Evolutionary conservation across 1,140 invertebrate species (phyloP).

Genomic region (Asbolus verrucosus): DNA sequence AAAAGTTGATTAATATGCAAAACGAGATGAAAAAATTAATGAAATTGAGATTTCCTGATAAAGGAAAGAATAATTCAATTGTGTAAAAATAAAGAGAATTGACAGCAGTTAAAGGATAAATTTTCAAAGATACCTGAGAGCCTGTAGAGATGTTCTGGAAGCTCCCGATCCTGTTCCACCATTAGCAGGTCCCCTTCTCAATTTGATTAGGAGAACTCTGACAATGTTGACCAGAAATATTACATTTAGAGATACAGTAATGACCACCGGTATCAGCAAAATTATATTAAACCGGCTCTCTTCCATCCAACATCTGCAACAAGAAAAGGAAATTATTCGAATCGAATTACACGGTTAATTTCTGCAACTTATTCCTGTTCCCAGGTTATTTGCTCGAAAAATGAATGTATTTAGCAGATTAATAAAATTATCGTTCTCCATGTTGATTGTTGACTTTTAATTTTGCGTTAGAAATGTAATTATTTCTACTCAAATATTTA

Average conservation of each 20-base stretch:
- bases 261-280: slow-evolving; percentile 81
- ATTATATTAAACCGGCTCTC: slow-evolving; percentile 78
- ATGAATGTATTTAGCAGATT: no score
- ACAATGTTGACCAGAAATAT: slow-evolving; percentile 95
- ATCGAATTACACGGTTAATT: no score
- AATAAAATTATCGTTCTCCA: no score
- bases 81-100: no score
- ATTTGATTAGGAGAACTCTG: slow-evolving; percentile 89
- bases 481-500: no score
- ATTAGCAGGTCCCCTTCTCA: slow-evolving; percentile 71
- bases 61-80: slow-evolving; percentile 22
- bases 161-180: slow-evolving; percentile 67
- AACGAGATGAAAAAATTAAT: background rate
- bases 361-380: no score
- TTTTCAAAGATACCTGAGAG: slow-evolving; percentile 74
- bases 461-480: no score
- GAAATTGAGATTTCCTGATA: no score
- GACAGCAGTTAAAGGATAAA: background rate
- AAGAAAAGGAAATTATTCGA: no score
- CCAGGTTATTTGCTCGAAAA: no score
- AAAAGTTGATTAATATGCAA: slow-evolving; percentile 21
- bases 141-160: slow-evolving; percentile 79
- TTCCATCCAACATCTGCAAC: slow-evolving; percentile 85
- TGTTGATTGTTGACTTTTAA: no score
- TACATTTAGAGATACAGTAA: slow-evolving; percentile 86